Evolutionary conservation across 2,797 vertebrate species (phyloP).

Genomic region (Danio aesculapii): DNA sequence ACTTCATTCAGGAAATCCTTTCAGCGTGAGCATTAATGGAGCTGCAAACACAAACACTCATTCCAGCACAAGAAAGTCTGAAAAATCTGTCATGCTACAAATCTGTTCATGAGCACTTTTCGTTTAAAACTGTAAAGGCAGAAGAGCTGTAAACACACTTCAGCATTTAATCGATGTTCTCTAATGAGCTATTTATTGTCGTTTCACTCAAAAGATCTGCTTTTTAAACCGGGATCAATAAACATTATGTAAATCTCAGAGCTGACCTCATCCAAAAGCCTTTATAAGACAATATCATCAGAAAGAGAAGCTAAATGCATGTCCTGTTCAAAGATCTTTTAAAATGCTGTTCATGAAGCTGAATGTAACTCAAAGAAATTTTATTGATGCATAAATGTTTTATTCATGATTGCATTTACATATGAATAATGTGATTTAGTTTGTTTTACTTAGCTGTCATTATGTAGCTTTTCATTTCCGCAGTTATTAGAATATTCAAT

Average conservation of each 20-base stretch:
- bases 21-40: conserved; percentile 16
- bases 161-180: background rate
- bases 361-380: background rate
- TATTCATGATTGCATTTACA: background rate
- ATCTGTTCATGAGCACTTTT: background rate
- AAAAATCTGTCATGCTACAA: background rate
- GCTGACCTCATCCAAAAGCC: conserved; percentile 1
- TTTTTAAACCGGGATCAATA: conserved; percentile 12
- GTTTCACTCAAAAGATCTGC: conserved; percentile 1
- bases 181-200: conserved; percentile 41
- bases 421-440: background rate
- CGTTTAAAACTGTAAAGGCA: background rate
- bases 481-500: background rate
- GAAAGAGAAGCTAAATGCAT: background rate
- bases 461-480: background rate
- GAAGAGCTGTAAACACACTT: conserved; percentile 7
- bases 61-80: background rate
- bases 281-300: conserved; percentile 3
- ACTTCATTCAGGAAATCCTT: background rate
- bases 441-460: background rate
- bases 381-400: background rate
- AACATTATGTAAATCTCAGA: conserved; percentile 3
- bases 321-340: background rate
- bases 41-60: conserved; percentile 1
- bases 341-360: background rate